Base-by-base conservation (phyloP, 1,140 invertebrate genomes). In the Aplysia californica region DNA sequence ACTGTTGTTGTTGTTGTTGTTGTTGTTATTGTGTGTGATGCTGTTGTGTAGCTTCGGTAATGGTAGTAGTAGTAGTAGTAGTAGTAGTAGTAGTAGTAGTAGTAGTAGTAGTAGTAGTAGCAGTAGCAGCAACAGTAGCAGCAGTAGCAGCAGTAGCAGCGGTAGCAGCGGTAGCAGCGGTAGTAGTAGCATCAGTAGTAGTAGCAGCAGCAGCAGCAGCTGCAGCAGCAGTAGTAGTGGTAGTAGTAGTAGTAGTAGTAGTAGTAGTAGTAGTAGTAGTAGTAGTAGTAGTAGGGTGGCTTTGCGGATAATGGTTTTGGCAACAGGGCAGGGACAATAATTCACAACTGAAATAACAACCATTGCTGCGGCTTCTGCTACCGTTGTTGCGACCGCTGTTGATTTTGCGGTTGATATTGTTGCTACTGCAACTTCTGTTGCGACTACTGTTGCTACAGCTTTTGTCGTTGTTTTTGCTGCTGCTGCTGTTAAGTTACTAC, bases 181-280 rank as follows among this genome's bases (percentile, higher is more conserved):
- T 31, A 61, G 58, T 31, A 66, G 71, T 55, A 66, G 71, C 31
- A 44, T 21, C 55, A 50, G 68, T 71, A 71, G 68, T 71, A 71
- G 68, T 71, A 71, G 68, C 55, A 71, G 68, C 55, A 71, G 68
- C 55, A 71, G 68, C 55, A 71, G 68, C 55, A 71, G 68, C 55
- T 55, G 68, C 55, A 71, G 68, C 55, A 71, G 68, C 55, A 71
- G 68, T 71, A 50, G 68, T 50, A 71, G 68, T 71, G 29, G 68
- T 71, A 71, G 68, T 71, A 50, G 68, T 50, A 71, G 68, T 71
- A 44, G 68, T 50, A 71, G 68, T 71, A 71, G 68, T 71, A 71
- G 68, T 50, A 71, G 68, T 50, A 71, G 68, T 50, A 71, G 68
- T 50, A 71, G 68, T 50, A 50, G 68, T 61, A 61, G 58, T 61